Conservation (phyloP, 1,140 invertebrate species). For the Papilio helenus region DNA sequence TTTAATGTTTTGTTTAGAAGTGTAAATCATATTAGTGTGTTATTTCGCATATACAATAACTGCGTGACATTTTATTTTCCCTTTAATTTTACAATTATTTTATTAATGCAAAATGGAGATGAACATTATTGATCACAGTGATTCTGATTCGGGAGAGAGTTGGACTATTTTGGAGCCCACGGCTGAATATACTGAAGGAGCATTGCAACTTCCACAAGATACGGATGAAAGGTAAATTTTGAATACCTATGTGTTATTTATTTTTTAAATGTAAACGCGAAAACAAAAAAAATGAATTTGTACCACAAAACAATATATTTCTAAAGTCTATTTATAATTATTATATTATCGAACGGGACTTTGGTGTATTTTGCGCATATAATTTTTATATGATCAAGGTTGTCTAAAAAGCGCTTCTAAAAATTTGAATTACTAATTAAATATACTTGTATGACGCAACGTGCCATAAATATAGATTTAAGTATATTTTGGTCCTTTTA, state of each 20-base stretch:
- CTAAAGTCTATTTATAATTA: neutral
- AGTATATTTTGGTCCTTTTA: neutral
- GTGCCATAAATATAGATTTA: neutral
- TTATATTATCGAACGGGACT: neutral
- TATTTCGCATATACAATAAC: slow-evolving; percentile 9
- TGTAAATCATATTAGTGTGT: slow-evolving; percentile 13
- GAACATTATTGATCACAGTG: slow-evolving; percentile 66
- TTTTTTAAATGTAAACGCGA: neutral
- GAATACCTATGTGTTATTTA: neutral
- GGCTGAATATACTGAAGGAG: slow-evolving; percentile 55
- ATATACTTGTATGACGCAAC: no score
- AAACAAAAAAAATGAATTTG: neutral
- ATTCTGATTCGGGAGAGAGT: slow-evolving; percentile 77
- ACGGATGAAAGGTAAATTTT: slow-evolving; percentile 45
- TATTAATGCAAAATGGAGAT: slow-evolving; percentile 64
- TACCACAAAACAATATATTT: neutral
- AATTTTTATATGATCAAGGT: neutral
- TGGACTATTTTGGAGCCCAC: slow-evolving; percentile 70
- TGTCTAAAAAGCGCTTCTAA: neutral
- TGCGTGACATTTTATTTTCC: slow-evolving; percentile 26
- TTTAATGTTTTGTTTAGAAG: slow-evolving; percentile 40
- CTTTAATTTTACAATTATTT: neutral
- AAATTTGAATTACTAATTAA: neutral
- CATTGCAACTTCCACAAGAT: slow-evolving; percentile 52
- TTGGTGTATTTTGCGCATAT: neutral